These are phyloP conservation scores for Diglossa brunneiventris DNA, from an alignment of 2,113 vertebrate genomes.

Conservation along the genomic window DNA sequence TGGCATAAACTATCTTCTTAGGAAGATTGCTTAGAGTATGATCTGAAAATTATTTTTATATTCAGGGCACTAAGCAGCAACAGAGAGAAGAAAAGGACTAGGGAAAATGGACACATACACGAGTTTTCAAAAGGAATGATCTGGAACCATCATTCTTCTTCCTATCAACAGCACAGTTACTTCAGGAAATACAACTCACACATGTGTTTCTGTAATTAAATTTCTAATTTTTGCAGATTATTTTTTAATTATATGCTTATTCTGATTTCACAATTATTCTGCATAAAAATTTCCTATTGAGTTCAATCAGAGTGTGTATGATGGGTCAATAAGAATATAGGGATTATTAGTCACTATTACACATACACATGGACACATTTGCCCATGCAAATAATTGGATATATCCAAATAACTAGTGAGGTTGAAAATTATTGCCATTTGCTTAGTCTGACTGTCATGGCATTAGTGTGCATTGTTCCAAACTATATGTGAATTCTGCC, in stretches of 20 bases:
- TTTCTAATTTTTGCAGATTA: background rate
- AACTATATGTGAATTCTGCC: slow-evolving; percentile 1
- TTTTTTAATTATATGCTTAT: slow-evolving; percentile 11
- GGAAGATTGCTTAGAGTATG: background rate
- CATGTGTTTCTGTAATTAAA: background rate
- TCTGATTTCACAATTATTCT: slow-evolving; percentile 38
- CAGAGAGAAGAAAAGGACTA: background rate
- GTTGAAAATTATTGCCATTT: slow-evolving; percentile 60
- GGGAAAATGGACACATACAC: background rate
- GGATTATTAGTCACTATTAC: slow-evolving; percentile 49
- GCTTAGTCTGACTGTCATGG: slow-evolving; percentile 32
- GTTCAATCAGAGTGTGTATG: slow-evolving; percentile 13
- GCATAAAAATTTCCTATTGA: background rate
- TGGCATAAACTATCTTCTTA: background rate
- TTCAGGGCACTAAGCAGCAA: background rate
- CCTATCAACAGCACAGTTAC: background rate
- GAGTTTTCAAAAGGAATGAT: background rate
- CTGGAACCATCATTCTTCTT: background rate
- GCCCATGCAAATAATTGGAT: slow-evolving; percentile 59
- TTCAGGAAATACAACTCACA: background rate
- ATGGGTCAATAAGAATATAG: slow-evolving; percentile 38
- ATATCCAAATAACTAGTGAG: slow-evolving; percentile 52
- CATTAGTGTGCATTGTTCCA: slow-evolving; percentile 20
- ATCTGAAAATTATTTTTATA: background rate
- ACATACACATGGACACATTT: slow-evolving; percentile 1